These are phyloP conservation scores for Drosophila leonis DNA, from an alignment of 2,888 invertebrate species.

Conservation along the genomic window DNA sequence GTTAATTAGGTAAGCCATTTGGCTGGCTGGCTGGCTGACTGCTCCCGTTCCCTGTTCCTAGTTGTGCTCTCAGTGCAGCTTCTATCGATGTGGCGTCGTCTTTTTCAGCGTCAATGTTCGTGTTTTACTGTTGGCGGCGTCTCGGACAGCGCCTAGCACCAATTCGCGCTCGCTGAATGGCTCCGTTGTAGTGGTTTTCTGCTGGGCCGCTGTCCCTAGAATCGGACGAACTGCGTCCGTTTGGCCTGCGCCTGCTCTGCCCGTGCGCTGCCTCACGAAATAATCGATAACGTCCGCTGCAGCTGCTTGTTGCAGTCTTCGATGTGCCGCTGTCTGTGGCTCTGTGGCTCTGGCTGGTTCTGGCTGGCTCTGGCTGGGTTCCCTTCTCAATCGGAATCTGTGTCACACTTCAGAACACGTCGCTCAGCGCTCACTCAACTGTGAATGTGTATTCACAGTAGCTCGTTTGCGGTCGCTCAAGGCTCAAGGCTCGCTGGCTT, in stretches of 20 bases:
- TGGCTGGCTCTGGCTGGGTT: too few relatives aligned
- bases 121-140: constrained; percentile 77
- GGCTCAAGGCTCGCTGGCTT: constrained; percentile 3
- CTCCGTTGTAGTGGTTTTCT: constrained; percentile 85
- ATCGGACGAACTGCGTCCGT: constrained; percentile 45
- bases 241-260: neutral
- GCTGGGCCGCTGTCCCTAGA: constrained; percentile 58
- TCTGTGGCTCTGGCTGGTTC: constrained; percentile 12
- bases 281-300: constrained; percentile 31
- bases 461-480: neutral
- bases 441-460: neutral
- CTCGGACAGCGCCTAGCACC: constrained; percentile 82
- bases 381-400: constrained; percentile 34
- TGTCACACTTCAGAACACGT: constrained; percentile 31
- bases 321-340: constrained; percentile 2
- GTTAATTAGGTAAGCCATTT: constrained; percentile 84
- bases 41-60: neutral
- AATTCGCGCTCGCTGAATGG: constrained; percentile 79
- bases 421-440: constrained; percentile 10
- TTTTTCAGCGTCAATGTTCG: constrained; percentile 79
- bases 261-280: constrained; percentile 7
- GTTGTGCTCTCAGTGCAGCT: neutral
- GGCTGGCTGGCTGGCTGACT: constrained; percentile 6
- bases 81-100: constrained; percentile 85
- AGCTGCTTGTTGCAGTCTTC: constrained; percentile 7